Evolutionary conservation across 2,888 invertebrate genomes (phyloP), one percentile per base, ranked within the genome.

Genomic region (Troglohyphantes excavatus): DNA sequence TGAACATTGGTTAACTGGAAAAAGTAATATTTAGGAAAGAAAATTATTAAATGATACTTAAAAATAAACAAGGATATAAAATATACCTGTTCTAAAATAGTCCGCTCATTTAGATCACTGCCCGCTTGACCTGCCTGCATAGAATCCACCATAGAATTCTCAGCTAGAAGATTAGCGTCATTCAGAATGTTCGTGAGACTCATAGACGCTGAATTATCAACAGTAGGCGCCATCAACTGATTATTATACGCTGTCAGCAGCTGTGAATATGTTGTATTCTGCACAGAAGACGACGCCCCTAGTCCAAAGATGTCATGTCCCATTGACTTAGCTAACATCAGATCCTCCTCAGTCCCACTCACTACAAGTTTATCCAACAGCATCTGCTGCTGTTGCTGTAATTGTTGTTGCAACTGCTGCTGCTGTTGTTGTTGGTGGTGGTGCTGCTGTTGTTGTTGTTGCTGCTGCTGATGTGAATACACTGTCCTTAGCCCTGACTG

Each of bases 371-470:
- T 78, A 39, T 83, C 75, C 11, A 75, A 68, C 29, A 79, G 73
- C 67, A 59, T 70, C 26, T 79, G 88, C 21, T 78, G 84, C 11
- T 53, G 53, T 2, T 29, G 75, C 19, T 75, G 78, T 27, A 86
- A 94, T 92, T 88, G 93, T 92, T 84, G 93, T n/a, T 7, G n/a
- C n/a, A 23, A 68, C 19, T 67, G 72, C 27, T 87, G 94, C 92
- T 88, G 93, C 92, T 83, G 93, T 93, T 91, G 92, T 53, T 85
- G 90, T 61, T 85, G 90, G 23, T 91, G 92, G 46, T 85, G 90
- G 61, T 85, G 90, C 19, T 91, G 89, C 21, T 81, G 85, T 27
- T 91, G 92, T 53, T 85, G 90, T 61, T 85, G 90, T 17, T 91
- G 89, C 21, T 81, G 85, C n/a, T 76, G 86, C 46, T 90, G 87